Percentiles rank a stretch among this genome's conserved stretches.
phyloP scores from a whole-genome alignment of 2,797 vertebrate species.

The Iguana delicatissima region DNA sequence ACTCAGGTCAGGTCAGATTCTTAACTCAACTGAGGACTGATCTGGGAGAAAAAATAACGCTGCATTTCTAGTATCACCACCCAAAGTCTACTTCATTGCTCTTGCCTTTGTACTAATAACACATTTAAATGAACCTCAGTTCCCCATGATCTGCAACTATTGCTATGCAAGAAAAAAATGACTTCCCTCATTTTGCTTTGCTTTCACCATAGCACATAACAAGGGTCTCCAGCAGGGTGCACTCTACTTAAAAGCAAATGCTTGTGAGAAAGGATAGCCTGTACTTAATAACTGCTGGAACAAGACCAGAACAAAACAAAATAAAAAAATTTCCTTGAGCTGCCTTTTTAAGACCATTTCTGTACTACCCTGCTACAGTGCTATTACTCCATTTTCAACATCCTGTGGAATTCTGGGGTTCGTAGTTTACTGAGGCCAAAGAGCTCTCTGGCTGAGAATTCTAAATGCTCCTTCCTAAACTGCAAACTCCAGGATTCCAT shows the following conservation, averaged over 20 bases:
- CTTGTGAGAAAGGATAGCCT: background rate
- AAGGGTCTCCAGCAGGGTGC: background rate
- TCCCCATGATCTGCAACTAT: background rate
- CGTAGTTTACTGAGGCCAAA: no score
- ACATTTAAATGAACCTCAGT: background rate
- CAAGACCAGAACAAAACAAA: background rate
- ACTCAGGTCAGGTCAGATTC: background rate
- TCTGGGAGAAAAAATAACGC: no score
- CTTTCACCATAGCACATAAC: background rate
- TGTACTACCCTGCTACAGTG: no score
- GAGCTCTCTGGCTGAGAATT: no score
- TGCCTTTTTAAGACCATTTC: background rate
- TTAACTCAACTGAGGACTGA: background rate
- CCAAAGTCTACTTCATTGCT: constrained; percentile 1
- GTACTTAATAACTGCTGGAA: background rate
- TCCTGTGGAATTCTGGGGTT: no score
- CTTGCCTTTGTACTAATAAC: constrained; percentile 35
- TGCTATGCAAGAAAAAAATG: background rate
- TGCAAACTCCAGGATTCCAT: no score
- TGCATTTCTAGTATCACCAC: background rate
- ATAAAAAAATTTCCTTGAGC: background rate
- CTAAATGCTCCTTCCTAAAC: no score
- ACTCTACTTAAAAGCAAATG: background rate
- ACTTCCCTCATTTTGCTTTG: background rate
- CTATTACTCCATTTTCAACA: no score